Evolutionary conservation across 2,888 invertebrate species (phyloP), one percentile per base, ranked within the genome.

Genomic region (Cantharis lateralis): DNA sequence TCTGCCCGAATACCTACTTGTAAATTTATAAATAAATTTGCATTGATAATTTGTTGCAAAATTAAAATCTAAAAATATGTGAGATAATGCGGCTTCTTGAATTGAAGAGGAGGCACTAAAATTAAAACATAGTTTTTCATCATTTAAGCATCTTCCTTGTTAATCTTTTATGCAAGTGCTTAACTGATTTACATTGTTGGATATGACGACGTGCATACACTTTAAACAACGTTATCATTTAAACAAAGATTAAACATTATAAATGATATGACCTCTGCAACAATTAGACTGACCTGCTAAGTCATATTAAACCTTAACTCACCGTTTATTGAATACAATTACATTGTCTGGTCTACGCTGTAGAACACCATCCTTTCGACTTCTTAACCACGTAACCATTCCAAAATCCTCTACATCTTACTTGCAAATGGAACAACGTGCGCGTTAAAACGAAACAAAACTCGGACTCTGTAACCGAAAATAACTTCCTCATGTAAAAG

Each of bases 251-350:
- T 87, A 87, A 87, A 86, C 86, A 87, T 86, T 86, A 86, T 87
- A 88, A 88, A 87, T 87, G 88, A 88, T 88, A 88, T 88, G 88
- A 88, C 88, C 88, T 88, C 87, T 87, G 87, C 84, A 86, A 84
- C 87, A 88, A 88, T 88, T 88, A 88, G 86, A 85, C 86, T 88
- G 88, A 88, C 88, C 88, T 83, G 88, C 85, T 86, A 86, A 86
- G 86, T 84, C 84, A 83, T 82, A 85, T 85, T 85, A 85, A 85
- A 85, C 83, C 85, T 84, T 84, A 84, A 83, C 85, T 85, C 84
- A 85, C 84, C 85, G 84, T 86, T 84, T 86, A 87, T 87, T 87
- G 86, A 85, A 87, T 84, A 84, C 86, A 87, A 87, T 87, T 87
- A 87, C 84, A 84, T 83, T 83, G 82, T 82, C 81, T 82, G 80